Conservation (phyloP, 2,797 vertebrate genomes). For the Aphelocoma californica region DNA sequence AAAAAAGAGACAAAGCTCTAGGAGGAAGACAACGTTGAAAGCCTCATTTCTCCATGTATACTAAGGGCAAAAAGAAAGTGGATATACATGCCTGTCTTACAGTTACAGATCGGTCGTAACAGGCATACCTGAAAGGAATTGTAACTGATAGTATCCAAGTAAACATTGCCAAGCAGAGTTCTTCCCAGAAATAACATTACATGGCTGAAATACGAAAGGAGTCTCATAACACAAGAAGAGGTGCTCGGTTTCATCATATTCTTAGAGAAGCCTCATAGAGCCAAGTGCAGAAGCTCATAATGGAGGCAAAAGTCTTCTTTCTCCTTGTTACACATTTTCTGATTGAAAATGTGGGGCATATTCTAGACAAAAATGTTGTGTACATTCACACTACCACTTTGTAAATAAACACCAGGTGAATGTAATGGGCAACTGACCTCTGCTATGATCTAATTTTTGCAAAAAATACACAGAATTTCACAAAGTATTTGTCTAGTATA, state of each 20-base stretch:
- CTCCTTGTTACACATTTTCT: background rate
- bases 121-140: background rate
- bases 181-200: background rate
- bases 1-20: background rate
- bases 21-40: background rate
- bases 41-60: background rate
- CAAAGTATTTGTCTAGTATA: background rate
- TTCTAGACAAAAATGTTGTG: background rate
- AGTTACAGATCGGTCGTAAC: background rate
- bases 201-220: background rate
- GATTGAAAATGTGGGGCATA: background rate
- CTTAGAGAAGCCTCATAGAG: background rate
- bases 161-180: background rate
- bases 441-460: background rate
- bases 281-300: background rate
- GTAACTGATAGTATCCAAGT: background rate
- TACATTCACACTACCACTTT: background rate
- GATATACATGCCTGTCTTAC: background rate
- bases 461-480: background rate
- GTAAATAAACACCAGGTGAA: background rate
- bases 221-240: background rate
- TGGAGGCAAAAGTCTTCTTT: background rate
- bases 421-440: background rate
- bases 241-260: background rate
- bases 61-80: background rate